Conservation (phyloP, 1,140 invertebrate species). For the Drosophila tani region DNA sequence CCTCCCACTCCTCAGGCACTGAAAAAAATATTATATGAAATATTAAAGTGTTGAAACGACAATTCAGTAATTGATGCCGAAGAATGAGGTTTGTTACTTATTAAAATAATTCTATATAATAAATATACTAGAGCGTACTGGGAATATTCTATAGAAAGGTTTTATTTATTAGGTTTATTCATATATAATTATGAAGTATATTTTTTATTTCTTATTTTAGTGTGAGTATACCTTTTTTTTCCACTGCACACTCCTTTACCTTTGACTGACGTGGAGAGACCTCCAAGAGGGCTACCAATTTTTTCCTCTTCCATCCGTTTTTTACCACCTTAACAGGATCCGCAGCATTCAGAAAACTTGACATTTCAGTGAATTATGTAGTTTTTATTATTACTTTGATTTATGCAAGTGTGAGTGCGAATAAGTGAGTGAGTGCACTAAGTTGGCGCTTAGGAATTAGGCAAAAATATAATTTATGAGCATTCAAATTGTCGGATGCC, state of each 20-base stretch:
- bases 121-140: background rate
- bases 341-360: constrained; percentile 46
- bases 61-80: no score
- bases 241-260: constrained; percentile 29
- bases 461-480: constrained; percentile 73
- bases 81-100: no score
- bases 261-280: constrained; percentile 73
- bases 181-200: background rate
- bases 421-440: constrained; percentile 5
- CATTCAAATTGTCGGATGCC: constrained; percentile 41
- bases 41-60: no score
- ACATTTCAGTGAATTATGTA: constrained; percentile 80
- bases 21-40: background rate
- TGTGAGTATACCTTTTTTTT: constrained; percentile 6
- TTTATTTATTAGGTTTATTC: background rate
- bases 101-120: no score
- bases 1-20: constrained; percentile 14
- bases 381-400: constrained; percentile 71
- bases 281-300: constrained; percentile 55
- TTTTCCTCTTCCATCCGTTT: constrained; percentile 29
- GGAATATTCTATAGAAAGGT: background rate
- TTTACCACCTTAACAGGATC: constrained; percentile 22
- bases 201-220: background rate
- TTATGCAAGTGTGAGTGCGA: constrained; percentile 46
- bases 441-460: constrained; percentile 62